Conservation (phyloP, 2,113 vertebrate genomes). For the Charadrius vociferus region DNA sequence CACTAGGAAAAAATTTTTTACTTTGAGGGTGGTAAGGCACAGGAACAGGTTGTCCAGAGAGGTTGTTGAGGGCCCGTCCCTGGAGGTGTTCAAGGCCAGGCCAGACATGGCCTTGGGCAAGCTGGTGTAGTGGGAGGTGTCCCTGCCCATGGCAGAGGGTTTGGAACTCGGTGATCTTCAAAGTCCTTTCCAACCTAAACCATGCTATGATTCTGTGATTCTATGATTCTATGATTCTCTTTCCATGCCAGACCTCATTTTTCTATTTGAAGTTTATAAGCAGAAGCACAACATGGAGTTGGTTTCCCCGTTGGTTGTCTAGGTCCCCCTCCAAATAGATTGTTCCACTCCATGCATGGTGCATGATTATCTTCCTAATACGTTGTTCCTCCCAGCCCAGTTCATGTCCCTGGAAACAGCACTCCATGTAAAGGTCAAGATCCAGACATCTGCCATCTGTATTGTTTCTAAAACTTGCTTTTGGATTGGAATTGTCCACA, state of each 20-base stretch:
- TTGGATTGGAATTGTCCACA: neutral
- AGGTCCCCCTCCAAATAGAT: neutral
- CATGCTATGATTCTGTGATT: no score
- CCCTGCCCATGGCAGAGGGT: no score
- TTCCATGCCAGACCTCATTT: neutral
- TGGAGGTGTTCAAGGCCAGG: no score
- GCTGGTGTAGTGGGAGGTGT: no score
- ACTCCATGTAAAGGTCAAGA: neutral
- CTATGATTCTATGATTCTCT: no score
- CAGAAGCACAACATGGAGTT: neutral
- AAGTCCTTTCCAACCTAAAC: no score
- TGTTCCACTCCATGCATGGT: neutral
- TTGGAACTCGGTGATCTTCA: no score
- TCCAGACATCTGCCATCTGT: neutral
- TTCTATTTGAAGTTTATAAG: neutral
- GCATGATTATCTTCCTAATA: neutral
- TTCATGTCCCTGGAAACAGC: neutral
- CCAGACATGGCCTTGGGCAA: no score
- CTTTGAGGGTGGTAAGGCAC: no score
- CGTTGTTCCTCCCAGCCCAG: neutral
- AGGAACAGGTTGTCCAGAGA: no score
- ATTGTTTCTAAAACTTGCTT: neutral
- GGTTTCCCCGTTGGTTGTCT: neutral
- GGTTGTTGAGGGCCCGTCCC: no score
- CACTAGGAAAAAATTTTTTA: no score